Evolutionary conservation across 2,888 invertebrate species (phyloP), one percentile per base, ranked within the genome.

Genomic region (Diarsia dahlii): DNA sequence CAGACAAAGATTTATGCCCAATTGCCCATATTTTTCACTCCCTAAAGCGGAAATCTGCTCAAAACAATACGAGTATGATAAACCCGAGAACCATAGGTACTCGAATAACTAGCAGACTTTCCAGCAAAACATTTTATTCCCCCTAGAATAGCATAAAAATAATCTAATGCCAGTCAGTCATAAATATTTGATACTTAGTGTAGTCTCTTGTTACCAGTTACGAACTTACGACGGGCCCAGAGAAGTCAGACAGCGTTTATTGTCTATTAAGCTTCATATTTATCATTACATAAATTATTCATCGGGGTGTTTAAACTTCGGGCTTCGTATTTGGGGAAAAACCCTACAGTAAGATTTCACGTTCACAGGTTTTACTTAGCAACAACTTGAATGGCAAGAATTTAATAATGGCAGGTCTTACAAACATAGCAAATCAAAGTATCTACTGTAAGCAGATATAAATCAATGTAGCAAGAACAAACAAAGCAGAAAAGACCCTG

Each of bases 241-340:
- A 60, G 58, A 60, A 60, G 58, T 71, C 73, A 45, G 62, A 74
- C 46, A 76, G 28, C 23, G 68, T 71, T 73, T 63, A 70, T 66
- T 71, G 54, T 56, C 65, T 66, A 28, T 48, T 62, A 68, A 68
- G 28, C 52, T 52, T 54, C 70, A 52, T 48, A 72, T 71, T 67
- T 67, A 39, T 9, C 54, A 66, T 75, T 60, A 58, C 58, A 15
- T 23, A 34, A 78, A 68, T 52, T 74, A 77, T 71, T 83, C 73
- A 77, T 62, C 15, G 46, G 64, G 62, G 48, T 62, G 28, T 50
- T 39, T 73, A 58, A 73, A 72, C 60, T 58, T 71, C 39, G 56
- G 63, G 65, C 56, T 13, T 71, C 71, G 18, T 15, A 74, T 64
- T 60, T 54, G 48, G 68, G 9, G 28, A 54, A 20, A 20, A 23